Conservation (phyloP, 2,888 invertebrate species). For the Sturmia bella region DNA sequence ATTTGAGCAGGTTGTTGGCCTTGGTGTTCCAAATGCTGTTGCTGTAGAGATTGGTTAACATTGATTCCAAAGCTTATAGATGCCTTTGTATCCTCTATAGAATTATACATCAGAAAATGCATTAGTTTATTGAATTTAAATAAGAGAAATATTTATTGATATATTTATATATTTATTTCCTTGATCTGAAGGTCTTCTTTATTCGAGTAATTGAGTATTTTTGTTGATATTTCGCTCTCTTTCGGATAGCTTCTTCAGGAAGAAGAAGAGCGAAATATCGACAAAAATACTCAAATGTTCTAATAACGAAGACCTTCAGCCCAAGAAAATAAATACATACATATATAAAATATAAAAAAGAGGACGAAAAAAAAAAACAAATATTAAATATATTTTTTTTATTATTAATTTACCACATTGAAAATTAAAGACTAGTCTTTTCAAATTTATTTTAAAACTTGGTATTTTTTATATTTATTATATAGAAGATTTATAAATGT, state of each 20-base stretch:
- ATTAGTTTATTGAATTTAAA: neutral
- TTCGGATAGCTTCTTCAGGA: too few relatives aligned
- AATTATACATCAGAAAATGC: constrained; percentile 46
- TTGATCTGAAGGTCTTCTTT: too few relatives aligned
- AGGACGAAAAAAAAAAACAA: too few relatives aligned
- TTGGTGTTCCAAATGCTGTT: constrained; percentile 72
- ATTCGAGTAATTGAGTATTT: too few relatives aligned
- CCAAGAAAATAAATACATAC: too few relatives aligned
- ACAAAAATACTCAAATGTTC: too few relatives aligned
- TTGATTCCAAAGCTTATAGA: constrained; percentile 33
- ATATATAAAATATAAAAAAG: too few relatives aligned
- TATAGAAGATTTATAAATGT: constrained; percentile 24
- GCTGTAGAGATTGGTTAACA: constrained; percentile 67
- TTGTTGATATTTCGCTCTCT: too few relatives aligned
- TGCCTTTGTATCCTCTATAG: constrained; percentile 73
- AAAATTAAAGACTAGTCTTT: constrained; percentile 77
- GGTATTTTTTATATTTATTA: constrained; percentile 64
- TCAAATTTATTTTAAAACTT: constrained; percentile 59
- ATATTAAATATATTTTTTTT: constrained; percentile 72
- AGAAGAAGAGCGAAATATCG: too few relatives aligned
- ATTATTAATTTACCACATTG: constrained; percentile 79
- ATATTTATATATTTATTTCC: too few relatives aligned
- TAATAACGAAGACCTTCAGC: too few relatives aligned
- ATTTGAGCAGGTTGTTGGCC: constrained; percentile 75
- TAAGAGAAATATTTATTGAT: neutral